Evolutionary conservation across 2,888 invertebrate species (phyloP).

Genomic region (Chaetoderma sp.): DNA sequence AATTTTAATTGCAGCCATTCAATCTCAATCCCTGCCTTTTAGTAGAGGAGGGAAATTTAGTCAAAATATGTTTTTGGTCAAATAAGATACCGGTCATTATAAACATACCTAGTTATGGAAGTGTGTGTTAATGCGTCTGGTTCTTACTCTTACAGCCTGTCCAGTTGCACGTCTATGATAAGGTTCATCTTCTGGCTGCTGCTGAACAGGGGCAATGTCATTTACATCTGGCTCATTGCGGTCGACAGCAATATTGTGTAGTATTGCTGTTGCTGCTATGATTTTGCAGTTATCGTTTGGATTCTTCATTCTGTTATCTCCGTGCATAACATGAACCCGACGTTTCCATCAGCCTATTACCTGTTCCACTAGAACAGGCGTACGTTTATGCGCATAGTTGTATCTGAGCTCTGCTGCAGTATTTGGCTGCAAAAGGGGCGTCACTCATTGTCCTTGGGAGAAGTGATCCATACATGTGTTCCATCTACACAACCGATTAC

Average conservation of each 20-base stretch:
- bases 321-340: conserved; percentile 8
- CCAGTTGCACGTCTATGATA: conserved; percentile 5
- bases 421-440: conserved; percentile 18
- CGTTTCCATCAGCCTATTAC: conserved; percentile 19
- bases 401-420: conserved; percentile 12
- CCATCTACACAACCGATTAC: no score
- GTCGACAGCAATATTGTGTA: conserved; percentile 18
- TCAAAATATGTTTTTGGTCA: no score
- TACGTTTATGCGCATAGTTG: conserved; percentile 13
- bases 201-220: conserved; percentile 5
- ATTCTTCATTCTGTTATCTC: conserved; percentile 14
- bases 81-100: no score
- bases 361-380: conserved; percentile 18
- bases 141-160: conserved; percentile 5
- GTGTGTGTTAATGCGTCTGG: no score
- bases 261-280: conserved; percentile 15
- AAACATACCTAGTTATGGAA: no score
- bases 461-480: no score
- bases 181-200: background rate
- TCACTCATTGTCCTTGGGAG: no score
- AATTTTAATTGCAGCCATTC: no score
- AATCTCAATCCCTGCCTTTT: no score
- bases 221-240: conserved; percentile 7
- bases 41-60: no score
- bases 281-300: conserved; percentile 19